Conservation (phyloP, 2,113 vertebrate species). For the Saccopteryx bilineata region DNA sequence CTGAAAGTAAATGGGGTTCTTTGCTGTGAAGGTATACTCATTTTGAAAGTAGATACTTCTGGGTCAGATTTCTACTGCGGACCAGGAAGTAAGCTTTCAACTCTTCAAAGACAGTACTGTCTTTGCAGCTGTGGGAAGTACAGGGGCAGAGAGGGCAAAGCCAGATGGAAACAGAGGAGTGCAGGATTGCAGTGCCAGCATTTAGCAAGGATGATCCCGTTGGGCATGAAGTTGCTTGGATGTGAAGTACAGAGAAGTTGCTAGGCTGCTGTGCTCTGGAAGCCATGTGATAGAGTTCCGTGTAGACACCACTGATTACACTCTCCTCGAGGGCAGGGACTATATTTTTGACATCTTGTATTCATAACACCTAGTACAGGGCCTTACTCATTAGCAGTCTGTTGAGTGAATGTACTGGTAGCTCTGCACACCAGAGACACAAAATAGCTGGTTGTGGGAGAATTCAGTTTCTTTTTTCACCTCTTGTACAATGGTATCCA, state of each 20-base stretch:
- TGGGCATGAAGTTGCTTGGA: not conserved
- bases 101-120: not conserved
- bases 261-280: not conserved
- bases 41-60: slow-evolving; percentile 49
- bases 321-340: not conserved
- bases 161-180: not conserved
- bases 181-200: not conserved
- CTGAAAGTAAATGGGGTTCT: slow-evolving; percentile 8
- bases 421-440: not conserved
- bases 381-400: not conserved
- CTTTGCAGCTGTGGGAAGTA: not conserved
- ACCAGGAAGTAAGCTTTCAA: not conserved
- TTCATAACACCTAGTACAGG: not conserved
- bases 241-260: not conserved
- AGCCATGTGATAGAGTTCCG: not conserved
- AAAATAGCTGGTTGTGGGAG: not conserved
- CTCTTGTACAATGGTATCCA: not conserved
- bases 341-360: not conserved
- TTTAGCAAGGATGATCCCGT: not conserved
- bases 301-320: not conserved
- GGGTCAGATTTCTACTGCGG: not conserved
- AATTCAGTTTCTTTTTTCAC: not conserved
- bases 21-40: not conserved
- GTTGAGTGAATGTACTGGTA: not conserved
- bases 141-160: not conserved